These are phyloP conservation scores for Mormoops blainvillei DNA, from an alignment of 2,113 vertebrate species.

Conservation along the genomic window DNA sequence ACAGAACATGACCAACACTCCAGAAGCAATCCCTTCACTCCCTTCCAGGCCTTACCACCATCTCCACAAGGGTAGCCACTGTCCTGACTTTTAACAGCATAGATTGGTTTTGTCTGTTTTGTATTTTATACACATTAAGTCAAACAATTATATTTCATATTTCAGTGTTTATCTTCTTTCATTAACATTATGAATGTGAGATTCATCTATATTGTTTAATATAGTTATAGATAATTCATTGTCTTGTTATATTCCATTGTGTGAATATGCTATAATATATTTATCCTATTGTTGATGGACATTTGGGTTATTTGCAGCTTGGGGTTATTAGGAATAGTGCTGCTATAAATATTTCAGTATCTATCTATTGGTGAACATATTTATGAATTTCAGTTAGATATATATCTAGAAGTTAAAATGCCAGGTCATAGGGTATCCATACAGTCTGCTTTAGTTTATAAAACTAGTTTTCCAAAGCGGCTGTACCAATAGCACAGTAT, in stretches of 20 bases:
- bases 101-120: not conserved
- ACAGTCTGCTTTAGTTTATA: not conserved
- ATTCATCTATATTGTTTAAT: not conserved
- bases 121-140: slow-evolving; percentile 4
- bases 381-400: not conserved
- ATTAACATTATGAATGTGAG: slow-evolving; percentile 12
- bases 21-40: not conserved
- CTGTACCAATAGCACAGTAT: not conserved
- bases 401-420: not conserved
- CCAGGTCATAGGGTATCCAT: not conserved
- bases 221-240: not conserved
- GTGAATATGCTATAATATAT: not conserved
- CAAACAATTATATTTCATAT: not conserved
- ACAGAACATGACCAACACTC: not conserved
- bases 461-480: not conserved
- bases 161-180: slow-evolving; percentile 3
- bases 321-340: not conserved
- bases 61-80: not conserved
- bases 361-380: not conserved
- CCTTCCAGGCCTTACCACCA: not conserved
- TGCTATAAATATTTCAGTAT: not conserved
- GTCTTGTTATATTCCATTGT: not conserved
- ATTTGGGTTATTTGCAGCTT: slow-evolving; percentile 19
- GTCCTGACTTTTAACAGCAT: not conserved
- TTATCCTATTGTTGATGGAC: not conserved